phyloP scores from a whole-genome alignment of 2,797 vertebrate genomes.

The Glyptemys insculpta region DNA sequence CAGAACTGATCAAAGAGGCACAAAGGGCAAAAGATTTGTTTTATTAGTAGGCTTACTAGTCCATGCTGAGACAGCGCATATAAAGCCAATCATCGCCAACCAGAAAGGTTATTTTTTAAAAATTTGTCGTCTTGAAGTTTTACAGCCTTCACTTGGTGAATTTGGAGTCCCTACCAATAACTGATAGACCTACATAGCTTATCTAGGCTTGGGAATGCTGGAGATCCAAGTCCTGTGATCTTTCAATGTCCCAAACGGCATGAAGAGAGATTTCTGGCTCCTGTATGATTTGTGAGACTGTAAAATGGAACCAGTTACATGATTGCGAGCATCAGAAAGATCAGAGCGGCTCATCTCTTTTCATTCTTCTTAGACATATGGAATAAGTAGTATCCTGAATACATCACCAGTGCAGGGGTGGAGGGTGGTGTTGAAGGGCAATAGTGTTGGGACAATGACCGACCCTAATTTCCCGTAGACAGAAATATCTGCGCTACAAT shows the following conservation, averaged over 20 bases:
- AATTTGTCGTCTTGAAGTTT: constrained; percentile 21
- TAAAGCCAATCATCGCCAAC: background rate
- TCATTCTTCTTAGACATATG: background rate
- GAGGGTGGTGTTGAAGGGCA: background rate
- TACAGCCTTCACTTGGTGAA: constrained; percentile 25
- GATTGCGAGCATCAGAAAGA: background rate
- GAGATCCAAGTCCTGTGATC: background rate
- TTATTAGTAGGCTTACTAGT: background rate
- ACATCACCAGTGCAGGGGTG: background rate
- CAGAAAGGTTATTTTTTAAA: constrained; percentile 18
- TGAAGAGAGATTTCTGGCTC: background rate
- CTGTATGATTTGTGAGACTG: background rate
- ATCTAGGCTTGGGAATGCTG: background rate
- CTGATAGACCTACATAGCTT: constrained; percentile 3
- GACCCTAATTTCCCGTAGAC: background rate
- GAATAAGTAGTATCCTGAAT: background rate
- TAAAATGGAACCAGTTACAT: background rate
- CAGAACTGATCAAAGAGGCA: background rate
- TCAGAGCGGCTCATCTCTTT: background rate
- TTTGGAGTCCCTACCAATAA: background rate
- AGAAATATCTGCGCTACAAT: background rate
- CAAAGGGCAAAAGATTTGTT: background rate
- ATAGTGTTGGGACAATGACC: background rate
- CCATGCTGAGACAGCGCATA: background rate
- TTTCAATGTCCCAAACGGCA: background rate